A percentile compares a stretch with the other conserved stretches of the same genome.
These are phyloP conservation scores for Drosophila koepferae DNA, from an alignment of 2,888 invertebrate genomes.

Conservation along the genomic window DNA sequence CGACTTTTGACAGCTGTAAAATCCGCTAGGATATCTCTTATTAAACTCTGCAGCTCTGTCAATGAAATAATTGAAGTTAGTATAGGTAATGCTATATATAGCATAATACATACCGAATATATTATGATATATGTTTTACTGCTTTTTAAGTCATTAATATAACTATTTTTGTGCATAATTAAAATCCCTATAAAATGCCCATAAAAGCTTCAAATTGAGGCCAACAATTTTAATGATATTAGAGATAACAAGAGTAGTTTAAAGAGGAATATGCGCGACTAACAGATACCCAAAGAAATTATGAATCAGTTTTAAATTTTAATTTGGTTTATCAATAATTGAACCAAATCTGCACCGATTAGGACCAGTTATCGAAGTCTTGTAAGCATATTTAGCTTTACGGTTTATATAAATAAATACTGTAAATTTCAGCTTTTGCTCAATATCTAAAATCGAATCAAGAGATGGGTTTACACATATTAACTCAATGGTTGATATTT, in stretches of 20 bases:
- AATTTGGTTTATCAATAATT: too few relatives aligned
- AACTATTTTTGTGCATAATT: constrained; percentile 45
- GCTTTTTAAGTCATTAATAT: neutral
- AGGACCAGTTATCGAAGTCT: too few relatives aligned
- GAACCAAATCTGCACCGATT: too few relatives aligned
- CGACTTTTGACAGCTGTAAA: constrained; percentile 19
- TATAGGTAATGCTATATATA: neutral
- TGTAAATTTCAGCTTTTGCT: too few relatives aligned
- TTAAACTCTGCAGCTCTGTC: neutral
- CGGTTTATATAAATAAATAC: too few relatives aligned
- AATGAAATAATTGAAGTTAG: neutral
- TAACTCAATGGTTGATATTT: too few relatives aligned
- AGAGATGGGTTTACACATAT: too few relatives aligned
- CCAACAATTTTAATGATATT: constrained; percentile 61
- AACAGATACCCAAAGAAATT: neutral
- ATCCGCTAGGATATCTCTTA: neutral
- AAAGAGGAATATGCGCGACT: neutral
- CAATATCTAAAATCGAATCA: too few relatives aligned
- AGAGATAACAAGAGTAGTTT: neutral
- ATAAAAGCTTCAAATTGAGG: constrained; percentile 28
- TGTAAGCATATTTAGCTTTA: too few relatives aligned
- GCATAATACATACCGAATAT: neutral
- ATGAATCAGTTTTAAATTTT: too few relatives aligned
- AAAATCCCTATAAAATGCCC: constrained; percentile 46
- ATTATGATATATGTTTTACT: neutral